Evolutionary conservation across 2,113 vertebrate genomes (phyloP).

Genomic region (Nannobrachium achirus): DNA sequence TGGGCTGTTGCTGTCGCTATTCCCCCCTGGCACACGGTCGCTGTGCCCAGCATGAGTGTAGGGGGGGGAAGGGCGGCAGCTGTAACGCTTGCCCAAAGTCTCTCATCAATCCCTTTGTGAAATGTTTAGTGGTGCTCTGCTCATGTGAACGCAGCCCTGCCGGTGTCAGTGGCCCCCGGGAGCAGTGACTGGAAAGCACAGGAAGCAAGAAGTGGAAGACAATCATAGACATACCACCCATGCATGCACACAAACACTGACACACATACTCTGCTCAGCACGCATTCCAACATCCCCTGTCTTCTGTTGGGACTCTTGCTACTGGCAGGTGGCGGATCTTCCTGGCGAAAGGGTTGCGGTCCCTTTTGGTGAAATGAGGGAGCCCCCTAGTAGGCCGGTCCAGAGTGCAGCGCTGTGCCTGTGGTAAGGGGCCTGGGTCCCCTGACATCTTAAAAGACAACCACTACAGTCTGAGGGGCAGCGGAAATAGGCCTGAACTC

Average conservation of each 20-base stretch:
- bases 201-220: no score
- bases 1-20: conserved; percentile 41
- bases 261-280: no score
- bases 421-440: conserved; percentile 58
- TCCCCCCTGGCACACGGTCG: conserved; percentile 34
- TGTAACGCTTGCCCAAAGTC: conserved; percentile 58
- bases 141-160: conserved; percentile 65
- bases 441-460: conserved; percentile 76
- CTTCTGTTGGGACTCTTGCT: neutral
- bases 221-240: neutral
- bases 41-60: conserved; percentile 15
- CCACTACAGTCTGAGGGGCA: conserved; percentile 73
- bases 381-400: conserved; percentile 65
- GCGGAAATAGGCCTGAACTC: conserved; percentile 74
- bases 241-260: neutral
- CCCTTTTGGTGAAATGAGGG: conserved; percentile 76
- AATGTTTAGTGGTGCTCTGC: conserved; percentile 73
- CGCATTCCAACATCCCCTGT: conserved; percentile 14
- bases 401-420: conserved; percentile 70
- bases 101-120: conserved; percentile 68
- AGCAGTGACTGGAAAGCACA: conserved; percentile 32
- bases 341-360: conserved; percentile 74
- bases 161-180: conserved; percentile 41
- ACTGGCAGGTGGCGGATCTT: conserved; percentile 60
- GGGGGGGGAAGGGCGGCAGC: no score